Conservation (phyloP, 2,888 invertebrate species). For the Dione vanillae region DNA sequence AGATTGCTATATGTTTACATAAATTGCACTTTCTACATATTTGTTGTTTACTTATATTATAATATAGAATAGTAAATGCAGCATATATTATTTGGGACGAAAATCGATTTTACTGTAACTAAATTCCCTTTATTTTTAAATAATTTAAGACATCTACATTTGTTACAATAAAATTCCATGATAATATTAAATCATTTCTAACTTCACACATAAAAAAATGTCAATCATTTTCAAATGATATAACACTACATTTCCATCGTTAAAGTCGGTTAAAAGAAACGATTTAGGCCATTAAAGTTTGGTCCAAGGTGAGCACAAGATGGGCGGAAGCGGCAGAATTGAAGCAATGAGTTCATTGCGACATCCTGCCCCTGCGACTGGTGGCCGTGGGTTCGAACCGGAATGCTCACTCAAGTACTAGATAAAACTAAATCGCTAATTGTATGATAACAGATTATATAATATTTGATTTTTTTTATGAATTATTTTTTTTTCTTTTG, state of each 20-base stretch:
- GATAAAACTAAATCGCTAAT: conserved; percentile 12
- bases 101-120: no score
- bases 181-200: no score
- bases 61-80: no score
- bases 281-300: conserved; percentile 33
- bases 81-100: no score
- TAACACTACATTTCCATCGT: neutral
- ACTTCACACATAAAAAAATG: no score
- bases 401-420: conserved; percentile 29
- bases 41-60: no score
- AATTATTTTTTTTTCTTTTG: no score
- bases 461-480: neutral
- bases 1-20: no score
- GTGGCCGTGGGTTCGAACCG: conserved; percentile 44
- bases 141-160: no score
- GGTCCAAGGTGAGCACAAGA: conserved; percentile 50
- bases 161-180: no score
- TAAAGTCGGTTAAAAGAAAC: conserved; percentile 7
- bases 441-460: neutral
- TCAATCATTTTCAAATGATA: neutral
- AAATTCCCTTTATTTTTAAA: no score
- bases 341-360: conserved; percentile 56
- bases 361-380: conserved; percentile 47
- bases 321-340: conserved; percentile 50
- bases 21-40: no score